These are phyloP conservation scores for Megathymus violae DNA, from an alignment of 1,140 invertebrate genomes.

Conservation along the genomic window DNA sequence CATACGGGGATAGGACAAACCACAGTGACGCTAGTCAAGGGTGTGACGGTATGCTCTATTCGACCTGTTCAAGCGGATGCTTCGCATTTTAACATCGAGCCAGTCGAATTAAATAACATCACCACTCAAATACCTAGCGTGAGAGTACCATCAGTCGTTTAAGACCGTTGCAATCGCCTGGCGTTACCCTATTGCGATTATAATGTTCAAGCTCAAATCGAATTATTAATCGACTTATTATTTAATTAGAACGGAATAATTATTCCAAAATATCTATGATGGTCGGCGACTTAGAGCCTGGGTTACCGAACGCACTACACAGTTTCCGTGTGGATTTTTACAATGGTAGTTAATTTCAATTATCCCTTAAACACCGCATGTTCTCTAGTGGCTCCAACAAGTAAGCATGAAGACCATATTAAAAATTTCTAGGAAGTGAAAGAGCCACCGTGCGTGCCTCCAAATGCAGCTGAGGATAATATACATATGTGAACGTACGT, in stretches of 20 bases:
- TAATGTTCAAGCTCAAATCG: conserved; percentile 8
- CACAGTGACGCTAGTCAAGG: no score
- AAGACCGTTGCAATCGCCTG: conserved; percentile 9
- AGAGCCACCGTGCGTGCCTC: background rate
- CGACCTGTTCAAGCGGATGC: no score
- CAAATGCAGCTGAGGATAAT: background rate
- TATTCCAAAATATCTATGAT: conserved; percentile 24
- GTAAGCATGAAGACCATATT: background rate
- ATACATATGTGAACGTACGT: background rate
- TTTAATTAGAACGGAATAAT: no score
- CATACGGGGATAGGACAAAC: no score
- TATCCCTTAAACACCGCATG: background rate
- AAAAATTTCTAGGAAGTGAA: conserved; percentile 9
- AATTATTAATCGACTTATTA: conserved; percentile 21
- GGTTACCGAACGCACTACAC: background rate
- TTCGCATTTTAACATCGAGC: no score
- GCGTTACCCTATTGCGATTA: conserved; percentile 16
- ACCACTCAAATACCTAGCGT: no score
- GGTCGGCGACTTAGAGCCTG: conserved; percentile 8
- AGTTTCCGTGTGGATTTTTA: conserved; percentile 16
- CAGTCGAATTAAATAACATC: no score
- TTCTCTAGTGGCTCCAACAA: background rate
- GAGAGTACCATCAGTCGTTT: no score
- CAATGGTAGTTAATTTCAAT: background rate
- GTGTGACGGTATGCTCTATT: no score